phyloP scores from a whole-genome alignment of 2,888 invertebrate genomes.

The Loripinus fragilis region DNA sequence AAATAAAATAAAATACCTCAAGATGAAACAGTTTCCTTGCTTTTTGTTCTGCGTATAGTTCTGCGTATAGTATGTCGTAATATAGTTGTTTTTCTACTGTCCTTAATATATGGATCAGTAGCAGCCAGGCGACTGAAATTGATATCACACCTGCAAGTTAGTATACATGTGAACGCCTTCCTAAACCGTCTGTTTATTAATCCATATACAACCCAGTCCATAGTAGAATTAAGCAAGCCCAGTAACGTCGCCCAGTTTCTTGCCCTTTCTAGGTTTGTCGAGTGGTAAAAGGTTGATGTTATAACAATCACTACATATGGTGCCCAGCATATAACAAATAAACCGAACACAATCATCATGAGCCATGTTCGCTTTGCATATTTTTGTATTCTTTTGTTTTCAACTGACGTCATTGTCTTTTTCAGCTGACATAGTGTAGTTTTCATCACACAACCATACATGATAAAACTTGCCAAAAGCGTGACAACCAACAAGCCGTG shows the following conservation, averaged over 20 bases:
- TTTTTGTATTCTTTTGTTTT: neutral
- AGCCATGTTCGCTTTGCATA: slow-evolving; percentile 15
- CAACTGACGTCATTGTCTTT: neutral
- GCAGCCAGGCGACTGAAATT: neutral
- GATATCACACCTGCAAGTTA: slow-evolving; percentile 14
- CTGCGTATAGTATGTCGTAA: no score
- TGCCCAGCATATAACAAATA: slow-evolving; percentile 11
- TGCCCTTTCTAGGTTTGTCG: neutral
- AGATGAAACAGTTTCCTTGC: no score
- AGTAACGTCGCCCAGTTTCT: slow-evolving; percentile 13
- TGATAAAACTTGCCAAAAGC: neutral
- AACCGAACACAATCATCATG: neutral
- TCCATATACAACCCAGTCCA: slow-evolving; percentile 42
- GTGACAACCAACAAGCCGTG: neutral
- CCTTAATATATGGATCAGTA: neutral
- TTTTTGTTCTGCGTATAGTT: no score
- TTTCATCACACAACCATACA: slow-evolving; percentile 6
- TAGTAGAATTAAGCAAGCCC: slow-evolving; percentile 30
- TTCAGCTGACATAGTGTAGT: neutral
- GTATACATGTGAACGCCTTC: slow-evolving; percentile 23
- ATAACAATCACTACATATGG: neutral
- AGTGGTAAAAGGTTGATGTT: neutral
- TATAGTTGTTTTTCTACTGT: no score
- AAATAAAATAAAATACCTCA: no score
- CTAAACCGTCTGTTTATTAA: slow-evolving; percentile 29